Percentiles rank a stretch among this genome's conserved stretches.
phyloP scores from a whole-genome alignment of 2,888 invertebrate genomes.

The Anthophora plumipes region DNA sequence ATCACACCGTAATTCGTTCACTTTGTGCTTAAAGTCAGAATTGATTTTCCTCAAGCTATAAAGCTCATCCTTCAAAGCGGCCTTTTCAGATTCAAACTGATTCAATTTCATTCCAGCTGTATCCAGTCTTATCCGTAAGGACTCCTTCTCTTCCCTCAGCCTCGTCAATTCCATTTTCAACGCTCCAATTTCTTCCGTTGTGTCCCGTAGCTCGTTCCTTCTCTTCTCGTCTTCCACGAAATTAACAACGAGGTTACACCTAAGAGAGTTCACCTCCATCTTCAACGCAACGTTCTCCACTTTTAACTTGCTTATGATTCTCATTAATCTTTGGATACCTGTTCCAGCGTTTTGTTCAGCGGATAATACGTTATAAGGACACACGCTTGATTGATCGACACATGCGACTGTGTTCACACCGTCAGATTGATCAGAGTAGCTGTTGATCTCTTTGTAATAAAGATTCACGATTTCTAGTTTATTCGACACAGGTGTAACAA shows the following conservation, averaged over 20 bases:
- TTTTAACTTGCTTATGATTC: slow-evolving; percentile 26
- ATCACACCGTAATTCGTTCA: slow-evolving; percentile 53
- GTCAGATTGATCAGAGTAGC: neutral
- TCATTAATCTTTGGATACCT: slow-evolving; percentile 15
- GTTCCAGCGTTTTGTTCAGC: neutral
- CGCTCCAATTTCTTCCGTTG: slow-evolving; percentile 63
- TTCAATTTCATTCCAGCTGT: slow-evolving; percentile 52
- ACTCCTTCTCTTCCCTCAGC: slow-evolving; percentile 62
- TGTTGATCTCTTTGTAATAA: slow-evolving; percentile 26
- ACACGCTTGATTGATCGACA: neutral
- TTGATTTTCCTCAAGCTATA: slow-evolving; percentile 61
- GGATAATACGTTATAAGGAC: neutral
- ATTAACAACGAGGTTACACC: slow-evolving; percentile 47
- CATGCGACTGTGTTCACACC: neutral
- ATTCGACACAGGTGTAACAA: slow-evolving; percentile 2
- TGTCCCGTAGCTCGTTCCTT: slow-evolving; percentile 37
- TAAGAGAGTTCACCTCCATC: slow-evolving; percentile 54
- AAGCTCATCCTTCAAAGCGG: slow-evolving; percentile 71
- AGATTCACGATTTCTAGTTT: slow-evolving; percentile 39
- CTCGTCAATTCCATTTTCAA: slow-evolving; percentile 70
- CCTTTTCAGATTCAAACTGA: slow-evolving; percentile 64
- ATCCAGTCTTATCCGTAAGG: slow-evolving; percentile 59
- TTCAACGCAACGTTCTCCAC: slow-evolving; percentile 52
- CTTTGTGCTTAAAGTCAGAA: slow-evolving; percentile 44
- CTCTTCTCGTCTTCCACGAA: slow-evolving; percentile 39